A percentile compares a stretch with the other conserved stretches of the same genome.
phyloP scores from a whole-genome alignment of 2,113 vertebrate species.

The Muntiacus reevesi region DNA sequence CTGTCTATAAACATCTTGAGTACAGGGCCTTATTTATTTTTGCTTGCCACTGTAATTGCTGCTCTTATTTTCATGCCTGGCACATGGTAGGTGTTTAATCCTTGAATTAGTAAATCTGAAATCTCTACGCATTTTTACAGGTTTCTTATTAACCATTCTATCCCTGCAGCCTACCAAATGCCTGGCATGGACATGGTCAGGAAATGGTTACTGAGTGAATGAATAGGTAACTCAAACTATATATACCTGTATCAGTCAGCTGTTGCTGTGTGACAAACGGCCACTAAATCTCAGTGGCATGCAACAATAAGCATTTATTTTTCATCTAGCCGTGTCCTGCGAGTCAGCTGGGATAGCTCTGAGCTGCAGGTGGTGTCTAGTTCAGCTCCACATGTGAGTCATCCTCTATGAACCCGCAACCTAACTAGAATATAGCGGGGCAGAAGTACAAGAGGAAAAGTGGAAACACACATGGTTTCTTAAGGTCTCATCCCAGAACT shows the following conservation, averaged over 20 bases:
- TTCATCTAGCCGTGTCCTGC: not conserved
- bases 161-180: not conserved
- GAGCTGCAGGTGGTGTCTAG: not conserved
- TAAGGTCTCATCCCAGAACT: not conserved
- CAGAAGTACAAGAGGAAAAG: not conserved
- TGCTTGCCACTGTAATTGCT: not conserved
- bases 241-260: not conserved
- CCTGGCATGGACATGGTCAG: not conserved
- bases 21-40: not conserved
- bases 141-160: not conserved
- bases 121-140: not conserved
- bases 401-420: too few relatives aligned
- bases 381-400: not conserved
- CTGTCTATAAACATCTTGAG: not conserved
- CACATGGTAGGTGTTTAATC: not conserved
- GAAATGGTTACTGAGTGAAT: not conserved
- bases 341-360: not conserved
- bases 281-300: not conserved
- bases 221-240: not conserved
- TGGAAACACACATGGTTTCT: not conserved
- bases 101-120: not conserved
- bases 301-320: not conserved
- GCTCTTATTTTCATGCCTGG: not conserved
- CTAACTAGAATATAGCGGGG: too few relatives aligned
- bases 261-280: slow-evolving; percentile 11